Base-by-base conservation (phyloP, 1,140 invertebrate genomes). In the Palaemon carinicauda region DNA sequence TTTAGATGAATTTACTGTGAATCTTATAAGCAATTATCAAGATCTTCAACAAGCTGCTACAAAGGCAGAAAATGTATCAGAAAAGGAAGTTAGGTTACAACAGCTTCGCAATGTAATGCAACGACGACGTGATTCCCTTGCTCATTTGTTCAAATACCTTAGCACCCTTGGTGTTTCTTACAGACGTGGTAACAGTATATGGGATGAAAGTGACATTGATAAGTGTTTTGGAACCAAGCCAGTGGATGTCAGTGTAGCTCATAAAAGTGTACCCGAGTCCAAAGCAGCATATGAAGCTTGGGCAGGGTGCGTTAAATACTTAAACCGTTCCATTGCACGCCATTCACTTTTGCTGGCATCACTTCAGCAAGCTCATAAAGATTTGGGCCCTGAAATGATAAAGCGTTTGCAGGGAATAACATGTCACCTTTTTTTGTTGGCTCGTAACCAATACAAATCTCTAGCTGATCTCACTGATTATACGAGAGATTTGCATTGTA, bases 381-480 rank as follows among this genome's bases (percentile, higher is more conserved):
- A 98, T 90, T 91, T 99, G 41, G 96, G 96, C 14, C 91, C 94
- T 0, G 94, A 94, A 54, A 96, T 96, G 88, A 94, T 97, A 73
- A 96, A 98, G 82, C 93, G 97, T 79, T 96, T 96, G 88, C 94
- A 94, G 92, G 98, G 98, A 60, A 97, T 95, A 90, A 92, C 94
- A 0, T 92, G 93, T 77, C 94, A 96, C 88, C 89, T 96, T 15
- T 92, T 95, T 89, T 92, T 88, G 9, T 31, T 89, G 14, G 56
- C 82, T 17, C 33, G 54, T 31, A 56, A 89, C 17, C 87, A 88
- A 17, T 60, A 83, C 29, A 53, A 56, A 29, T 51, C 79, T 15
- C 21, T 87, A 29, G 24, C 74, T 12, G 19, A 21, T 17, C 21
- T 89, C 53, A 87, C 79, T 87, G 69, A 81, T 31, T 29, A 56